Conservation (phyloP, 2,888 invertebrate genomes). For the Frankliniella intonsa region DNA sequence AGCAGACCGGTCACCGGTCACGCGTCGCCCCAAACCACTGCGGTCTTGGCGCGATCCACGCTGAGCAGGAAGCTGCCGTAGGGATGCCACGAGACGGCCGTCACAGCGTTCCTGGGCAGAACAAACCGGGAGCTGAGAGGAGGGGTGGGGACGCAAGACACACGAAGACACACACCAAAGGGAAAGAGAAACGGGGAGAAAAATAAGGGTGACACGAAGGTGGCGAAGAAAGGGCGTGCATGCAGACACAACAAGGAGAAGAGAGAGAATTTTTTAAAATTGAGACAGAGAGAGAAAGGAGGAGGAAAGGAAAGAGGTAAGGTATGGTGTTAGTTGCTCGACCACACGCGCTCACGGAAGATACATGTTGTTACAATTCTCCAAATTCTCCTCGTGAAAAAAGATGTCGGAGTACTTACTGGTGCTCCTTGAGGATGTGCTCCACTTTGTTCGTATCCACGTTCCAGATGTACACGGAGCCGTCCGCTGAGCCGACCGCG, state of each 20-base stretch:
- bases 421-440: constrained; percentile 65
- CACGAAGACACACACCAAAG: constrained; percentile 27
- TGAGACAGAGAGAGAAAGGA: not conserved
- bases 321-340: not conserved
- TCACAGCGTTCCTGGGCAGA: constrained; percentile 66
- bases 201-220: not conserved
- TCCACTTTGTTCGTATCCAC: constrained; percentile 69
- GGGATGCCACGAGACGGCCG: constrained; percentile 85
- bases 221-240: not conserved
- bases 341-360: not conserved
- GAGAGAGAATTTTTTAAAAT: not conserved
- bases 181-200: not conserved
- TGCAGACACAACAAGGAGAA: not conserved
- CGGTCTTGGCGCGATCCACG: constrained; percentile 77
- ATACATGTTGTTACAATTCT: not conserved
- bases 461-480: constrained; percentile 89
- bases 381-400: no score
- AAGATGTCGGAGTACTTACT: constrained; percentile 56
- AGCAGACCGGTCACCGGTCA: no score
- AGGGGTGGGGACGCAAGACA: not conserved
- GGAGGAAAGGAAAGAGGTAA: not conserved
- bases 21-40: constrained; percentile 73
- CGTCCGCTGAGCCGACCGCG: constrained; percentile 89
- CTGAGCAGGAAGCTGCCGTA: constrained; percentile 74
- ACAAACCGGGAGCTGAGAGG: constrained; percentile 8